phyloP scores from a whole-genome alignment of 2,113 vertebrate genomes.

The Menura novaehollandiae region DNA sequence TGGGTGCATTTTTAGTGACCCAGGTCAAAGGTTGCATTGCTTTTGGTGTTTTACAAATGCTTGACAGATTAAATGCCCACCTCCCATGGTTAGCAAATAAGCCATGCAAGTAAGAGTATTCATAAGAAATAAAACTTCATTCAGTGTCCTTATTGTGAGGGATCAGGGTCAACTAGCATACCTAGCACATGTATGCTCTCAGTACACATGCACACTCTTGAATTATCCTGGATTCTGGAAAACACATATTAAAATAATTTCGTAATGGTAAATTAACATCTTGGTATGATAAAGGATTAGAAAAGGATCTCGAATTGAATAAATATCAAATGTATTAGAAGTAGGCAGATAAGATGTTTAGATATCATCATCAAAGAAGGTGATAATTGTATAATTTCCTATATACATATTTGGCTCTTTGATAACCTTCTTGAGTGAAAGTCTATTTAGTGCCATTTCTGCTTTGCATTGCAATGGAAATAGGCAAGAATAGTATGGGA shows the following conservation, averaged over 20 bases:
- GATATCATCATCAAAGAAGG: background rate
- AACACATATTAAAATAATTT: background rate
- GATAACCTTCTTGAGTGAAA: background rate
- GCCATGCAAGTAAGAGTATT: conserved; percentile 30
- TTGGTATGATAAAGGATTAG: background rate
- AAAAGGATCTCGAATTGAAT: background rate
- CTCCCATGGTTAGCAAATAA: conserved; percentile 65
- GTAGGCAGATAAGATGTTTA: background rate
- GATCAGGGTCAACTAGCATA: conserved; percentile 20
- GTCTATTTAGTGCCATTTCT: background rate
- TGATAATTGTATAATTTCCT: background rate
- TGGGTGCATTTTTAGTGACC: conserved; percentile 56
- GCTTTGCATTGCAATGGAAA: background rate
- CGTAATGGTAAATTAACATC: background rate
- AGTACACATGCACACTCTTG: background rate
- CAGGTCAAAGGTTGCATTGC: conserved; percentile 63
- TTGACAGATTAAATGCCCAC: conserved; percentile 70
- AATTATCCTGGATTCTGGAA: background rate
- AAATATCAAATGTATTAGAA: background rate
- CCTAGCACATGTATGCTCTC: background rate
- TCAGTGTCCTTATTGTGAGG: conserved; percentile 17
- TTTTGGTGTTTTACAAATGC: conserved; percentile 72
- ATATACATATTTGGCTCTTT: background rate
- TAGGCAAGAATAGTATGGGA: background rate
- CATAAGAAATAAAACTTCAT: conserved; percentile 45